Conservation (phyloP, 2,113 vertebrate genomes). For the Porphyrio hochstetteri region DNA sequence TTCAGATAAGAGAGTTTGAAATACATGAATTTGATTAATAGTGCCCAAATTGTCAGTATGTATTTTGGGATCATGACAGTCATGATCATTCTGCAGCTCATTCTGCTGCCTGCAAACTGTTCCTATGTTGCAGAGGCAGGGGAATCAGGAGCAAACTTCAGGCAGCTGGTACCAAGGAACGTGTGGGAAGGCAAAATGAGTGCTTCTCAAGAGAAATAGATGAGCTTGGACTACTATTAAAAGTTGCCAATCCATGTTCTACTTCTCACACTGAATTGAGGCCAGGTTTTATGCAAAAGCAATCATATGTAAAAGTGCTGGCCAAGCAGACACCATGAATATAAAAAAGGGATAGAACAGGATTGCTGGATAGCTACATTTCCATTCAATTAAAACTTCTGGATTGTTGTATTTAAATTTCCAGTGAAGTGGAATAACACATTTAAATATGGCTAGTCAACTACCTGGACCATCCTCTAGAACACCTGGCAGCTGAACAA, state of each 20-base stretch:
- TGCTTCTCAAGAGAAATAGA: neutral
- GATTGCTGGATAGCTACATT: neutral
- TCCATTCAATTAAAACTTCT: neutral
- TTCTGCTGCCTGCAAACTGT: neutral
- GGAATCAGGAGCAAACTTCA: neutral
- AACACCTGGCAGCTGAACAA: neutral
- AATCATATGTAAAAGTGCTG: neutral
- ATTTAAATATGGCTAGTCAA: neutral
- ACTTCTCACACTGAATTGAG: accelerated
- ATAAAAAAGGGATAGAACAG: neutral
- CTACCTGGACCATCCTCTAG: neutral
- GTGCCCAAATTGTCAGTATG: neutral
- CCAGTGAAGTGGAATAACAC: neutral
- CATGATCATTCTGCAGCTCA: accelerated
- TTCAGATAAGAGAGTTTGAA: neutral
- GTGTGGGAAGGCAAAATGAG: neutral
- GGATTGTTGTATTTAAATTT: neutral
- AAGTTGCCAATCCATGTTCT: neutral
- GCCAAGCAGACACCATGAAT: neutral
- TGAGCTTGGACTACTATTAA: neutral
- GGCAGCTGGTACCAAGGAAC: neutral
- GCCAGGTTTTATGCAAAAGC: neutral
- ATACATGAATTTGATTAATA: neutral
- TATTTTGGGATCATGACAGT: neutral
- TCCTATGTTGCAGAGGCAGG: neutral